Evolutionary conservation across 2,113 vertebrate species (phyloP), one percentile per base, ranked within the genome.

Genomic region (Empidonax traillii): DNA sequence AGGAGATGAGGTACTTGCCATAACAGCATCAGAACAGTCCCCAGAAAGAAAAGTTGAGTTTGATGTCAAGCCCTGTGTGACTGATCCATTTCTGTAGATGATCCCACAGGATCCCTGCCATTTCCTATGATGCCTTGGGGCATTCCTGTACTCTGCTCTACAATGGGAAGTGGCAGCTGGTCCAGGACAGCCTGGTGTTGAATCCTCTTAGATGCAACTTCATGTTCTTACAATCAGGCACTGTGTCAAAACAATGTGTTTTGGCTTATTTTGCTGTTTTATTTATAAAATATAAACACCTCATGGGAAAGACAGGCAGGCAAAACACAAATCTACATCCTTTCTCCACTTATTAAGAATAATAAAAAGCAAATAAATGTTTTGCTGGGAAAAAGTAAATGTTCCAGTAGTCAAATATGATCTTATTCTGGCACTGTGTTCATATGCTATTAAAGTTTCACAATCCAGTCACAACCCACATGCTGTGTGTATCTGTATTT

Each of bases 341-440:
- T 69, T 91, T 90, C 67, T 93, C 51, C 39, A 46, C 85, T 69
- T 90, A 90, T 71, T 93, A 93, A 91, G 22, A 91, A 83, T 47
- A 83, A 63, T 77, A 63, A 91, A 96, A 88, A 90, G 51, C 14
- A 96, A 87, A 85, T 49, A 87, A 82, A 79, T 56, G 28, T 62
- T 61, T 94, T 82, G 9, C 81, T 75, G 43, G 37, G 58, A 78
- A 89, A 43, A 94, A 87, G 44, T 56, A 82, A 87, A 82, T 68
- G 46, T 83, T 91, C 41, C 62, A 87, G 25, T 51, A 95, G 77
- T 46, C 75, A 80, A 75, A 77, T 18, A 55, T 37, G 30, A 90
- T 91, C 87, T 87, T 83, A 62, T 46, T 85, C 43, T 75, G n/a
- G 19, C 47, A 52, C 47, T 61, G 30, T 73, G 55, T 68, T 79